Evolutionary conservation across 2,888 invertebrate species (phyloP).

Genomic region (Serripes groenlandicus): DNA sequence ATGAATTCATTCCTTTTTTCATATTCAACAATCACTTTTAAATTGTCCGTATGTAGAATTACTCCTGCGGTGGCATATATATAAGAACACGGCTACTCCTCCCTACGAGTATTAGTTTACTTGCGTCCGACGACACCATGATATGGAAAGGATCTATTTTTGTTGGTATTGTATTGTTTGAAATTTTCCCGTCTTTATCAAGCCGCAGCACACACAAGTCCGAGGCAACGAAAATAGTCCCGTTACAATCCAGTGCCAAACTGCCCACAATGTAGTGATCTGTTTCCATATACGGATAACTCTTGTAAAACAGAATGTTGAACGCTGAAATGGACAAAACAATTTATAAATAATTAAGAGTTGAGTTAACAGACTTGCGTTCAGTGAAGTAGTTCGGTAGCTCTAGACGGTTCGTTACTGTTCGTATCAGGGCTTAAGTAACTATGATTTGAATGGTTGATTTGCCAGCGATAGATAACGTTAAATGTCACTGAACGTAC

Average conservation of each 20-base stretch:
- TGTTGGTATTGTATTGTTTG: neutral
- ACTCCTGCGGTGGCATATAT: neutral
- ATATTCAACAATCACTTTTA: no score
- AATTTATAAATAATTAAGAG: no score
- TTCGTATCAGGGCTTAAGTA: no score
- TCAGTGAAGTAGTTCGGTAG: no score
- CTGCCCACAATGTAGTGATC: constrained; percentile 29
- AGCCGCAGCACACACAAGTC: constrained; percentile 21
- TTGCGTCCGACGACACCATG: constrained; percentile 16
- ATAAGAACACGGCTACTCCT: neutral
- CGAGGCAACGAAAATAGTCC: constrained; percentile 15
- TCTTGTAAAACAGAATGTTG: constrained; percentile 14
- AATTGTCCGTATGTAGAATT: no score
- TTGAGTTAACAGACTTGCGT: no score
- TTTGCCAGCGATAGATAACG: no score
- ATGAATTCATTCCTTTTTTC: no score
- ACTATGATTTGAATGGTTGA: no score
- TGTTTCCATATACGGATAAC: constrained; percentile 17
- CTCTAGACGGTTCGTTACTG: no score
- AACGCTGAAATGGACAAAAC: constrained; percentile 1
- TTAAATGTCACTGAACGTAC: no score
- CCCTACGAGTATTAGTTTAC: constrained; percentile 12
- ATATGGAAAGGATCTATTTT: constrained; percentile 24
- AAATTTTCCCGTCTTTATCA: neutral
- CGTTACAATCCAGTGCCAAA: neutral